Conservation (phyloP, 2,113 vertebrate species). For the Copsychus sechellarum region DNA sequence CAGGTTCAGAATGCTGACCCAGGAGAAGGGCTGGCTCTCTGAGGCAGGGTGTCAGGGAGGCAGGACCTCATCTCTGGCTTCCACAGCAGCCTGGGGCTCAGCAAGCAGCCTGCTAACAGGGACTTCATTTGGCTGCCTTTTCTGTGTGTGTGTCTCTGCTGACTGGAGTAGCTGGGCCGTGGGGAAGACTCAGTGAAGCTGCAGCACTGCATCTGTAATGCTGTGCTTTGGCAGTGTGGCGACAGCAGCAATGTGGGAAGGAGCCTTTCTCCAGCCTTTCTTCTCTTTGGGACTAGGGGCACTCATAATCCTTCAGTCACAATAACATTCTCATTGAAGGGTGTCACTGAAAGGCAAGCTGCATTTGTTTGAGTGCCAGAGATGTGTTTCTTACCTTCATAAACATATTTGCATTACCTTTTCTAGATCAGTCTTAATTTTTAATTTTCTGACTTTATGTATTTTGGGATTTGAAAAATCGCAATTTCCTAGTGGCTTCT, state of each 20-base stretch:
- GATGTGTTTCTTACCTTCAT: background rate
- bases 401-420: background rate
- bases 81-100: background rate
- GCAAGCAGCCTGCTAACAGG: background rate
- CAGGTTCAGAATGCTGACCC: background rate
- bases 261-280: background rate
- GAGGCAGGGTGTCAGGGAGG: background rate
- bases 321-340: background rate
- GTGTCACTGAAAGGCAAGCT: background rate
- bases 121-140: background rate
- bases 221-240: background rate
- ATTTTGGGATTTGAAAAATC: background rate
- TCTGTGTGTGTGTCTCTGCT: background rate
- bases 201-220: background rate
- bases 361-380: background rate
- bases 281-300: background rate
- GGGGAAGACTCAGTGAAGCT: background rate
- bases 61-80: background rate
- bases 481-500: background rate
- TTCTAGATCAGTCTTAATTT: background rate
- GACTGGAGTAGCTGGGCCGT: background rate
- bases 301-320: background rate
- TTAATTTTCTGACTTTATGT: background rate
- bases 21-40: background rate
- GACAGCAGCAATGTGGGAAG: background rate